These are phyloP conservation scores for Leptinotarsa lineolata DNA, from an alignment of 1,140 invertebrate species.

Conservation along the genomic window DNA sequence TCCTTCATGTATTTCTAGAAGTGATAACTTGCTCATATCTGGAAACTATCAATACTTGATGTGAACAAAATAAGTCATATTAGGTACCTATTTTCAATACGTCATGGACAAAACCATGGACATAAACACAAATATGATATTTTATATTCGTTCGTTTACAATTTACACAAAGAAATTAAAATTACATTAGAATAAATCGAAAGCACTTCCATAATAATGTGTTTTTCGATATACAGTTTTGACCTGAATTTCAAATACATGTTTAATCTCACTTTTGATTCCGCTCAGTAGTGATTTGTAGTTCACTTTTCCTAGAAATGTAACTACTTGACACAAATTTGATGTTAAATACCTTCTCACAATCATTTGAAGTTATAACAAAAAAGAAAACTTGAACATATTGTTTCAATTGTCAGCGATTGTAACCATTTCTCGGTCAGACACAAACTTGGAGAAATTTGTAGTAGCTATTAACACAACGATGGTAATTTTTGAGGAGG, in stretches of 20 bases:
- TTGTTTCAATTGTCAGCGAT: background rate
- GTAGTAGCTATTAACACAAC: background rate
- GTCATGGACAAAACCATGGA: too few relatives aligned
- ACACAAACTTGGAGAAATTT: slow-evolving; percentile 3
- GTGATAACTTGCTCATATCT: too few relatives aligned
- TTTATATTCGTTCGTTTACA: too few relatives aligned
- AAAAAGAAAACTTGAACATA: background rate
- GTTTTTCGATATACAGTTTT: background rate
- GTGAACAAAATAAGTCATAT: too few relatives aligned
- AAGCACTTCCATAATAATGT: background rate
- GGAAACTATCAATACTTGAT: too few relatives aligned
- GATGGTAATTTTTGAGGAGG: background rate
- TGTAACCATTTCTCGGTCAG: background rate
- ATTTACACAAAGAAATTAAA: background rate
- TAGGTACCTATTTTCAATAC: too few relatives aligned
- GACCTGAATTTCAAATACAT: too few relatives aligned
- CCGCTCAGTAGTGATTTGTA: background rate
- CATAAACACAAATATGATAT: too few relatives aligned
- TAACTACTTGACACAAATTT: background rate
- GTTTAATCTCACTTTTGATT: too few relatives aligned
- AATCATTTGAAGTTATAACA: background rate
- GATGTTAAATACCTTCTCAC: background rate
- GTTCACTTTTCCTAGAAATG: background rate
- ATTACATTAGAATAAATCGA: background rate
- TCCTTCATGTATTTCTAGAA: too few relatives aligned